Evolutionary conservation across 2,888 invertebrate species (phyloP).

Genomic region (Polydrusus pterygomalis): DNA sequence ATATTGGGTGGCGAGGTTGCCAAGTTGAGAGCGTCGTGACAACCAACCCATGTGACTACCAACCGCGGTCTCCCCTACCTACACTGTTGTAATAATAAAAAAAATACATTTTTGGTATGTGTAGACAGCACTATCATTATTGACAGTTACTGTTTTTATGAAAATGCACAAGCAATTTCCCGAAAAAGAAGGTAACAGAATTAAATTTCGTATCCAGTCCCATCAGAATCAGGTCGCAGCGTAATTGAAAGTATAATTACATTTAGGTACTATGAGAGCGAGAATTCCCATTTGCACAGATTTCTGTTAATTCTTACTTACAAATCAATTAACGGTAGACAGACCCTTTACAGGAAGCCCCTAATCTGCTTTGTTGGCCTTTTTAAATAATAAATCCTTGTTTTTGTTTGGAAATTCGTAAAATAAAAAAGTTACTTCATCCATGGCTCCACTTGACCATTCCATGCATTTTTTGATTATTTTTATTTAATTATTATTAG

Average conservation of each 20-base stretch:
- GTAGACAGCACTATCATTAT: too few species aligned
- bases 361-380: constrained; percentile 25
- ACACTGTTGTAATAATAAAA: too few species aligned
- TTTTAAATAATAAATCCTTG: not conserved
- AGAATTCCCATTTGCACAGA: constrained; percentile 28
- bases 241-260: constrained; percentile 48
- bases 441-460: not conserved
- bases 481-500: too few species aligned
- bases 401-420: constrained; percentile 1
- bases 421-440: not conserved
- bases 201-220: constrained; percentile 30
- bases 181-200: constrained; percentile 22
- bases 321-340: constrained; percentile 44
- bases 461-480: too few species aligned
- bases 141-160: not conserved
- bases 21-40: too few species aligned
- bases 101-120: too few species aligned
- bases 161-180: constrained; percentile 4
- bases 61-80: too few species aligned
- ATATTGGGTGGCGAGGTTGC: too few species aligned
- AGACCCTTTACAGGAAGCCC: constrained; percentile 22
- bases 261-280: constrained; percentile 34
- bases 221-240: constrained; percentile 33
- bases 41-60: too few species aligned
- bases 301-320: constrained; percentile 50